Evolutionary conservation across 1,140 invertebrate genomes (phyloP).

Genomic region (Conus ventricosus): DNA sequence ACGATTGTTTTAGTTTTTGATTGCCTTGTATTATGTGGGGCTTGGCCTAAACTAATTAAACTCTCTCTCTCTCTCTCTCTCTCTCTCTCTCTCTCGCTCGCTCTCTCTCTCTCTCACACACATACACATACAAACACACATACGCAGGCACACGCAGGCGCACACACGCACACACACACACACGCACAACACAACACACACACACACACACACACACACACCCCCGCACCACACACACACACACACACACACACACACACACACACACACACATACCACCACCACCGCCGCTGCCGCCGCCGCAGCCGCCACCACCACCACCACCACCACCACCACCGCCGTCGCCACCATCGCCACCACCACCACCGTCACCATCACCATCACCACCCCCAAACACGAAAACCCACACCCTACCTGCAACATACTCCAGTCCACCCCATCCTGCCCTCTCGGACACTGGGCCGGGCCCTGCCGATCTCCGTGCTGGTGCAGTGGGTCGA

Average conservation of each 20-base stretch:
- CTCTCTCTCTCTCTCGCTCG: too few relatives aligned
- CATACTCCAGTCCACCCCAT: background rate
- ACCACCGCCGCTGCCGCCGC: background rate
- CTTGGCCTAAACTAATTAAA: too few relatives aligned
- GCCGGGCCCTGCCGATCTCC: background rate
- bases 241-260: slow-evolving; percentile 16
- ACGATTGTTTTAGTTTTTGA: too few relatives aligned
- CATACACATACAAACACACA: too few relatives aligned
- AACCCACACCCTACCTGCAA: background rate
- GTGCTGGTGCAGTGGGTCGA: slow-evolving; percentile 66
- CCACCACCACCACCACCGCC: background rate
- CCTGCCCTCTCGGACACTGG: background rate
- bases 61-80: too few relatives aligned
- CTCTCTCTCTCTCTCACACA: too few relatives aligned
- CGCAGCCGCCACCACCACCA: background rate
- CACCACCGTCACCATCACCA: background rate
- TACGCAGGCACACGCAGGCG: too few relatives aligned
- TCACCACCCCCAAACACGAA: background rate
- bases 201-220: background rate
- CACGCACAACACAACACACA: background rate
- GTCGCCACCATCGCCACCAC: background rate
- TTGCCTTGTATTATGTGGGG: too few relatives aligned
- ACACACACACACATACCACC: background rate
- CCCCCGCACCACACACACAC: slow-evolving; percentile 6
- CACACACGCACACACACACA: background rate